Evolutionary conservation across 2,888 invertebrate genomes (phyloP).

Genomic region (Drosophila niveifrons): DNA sequence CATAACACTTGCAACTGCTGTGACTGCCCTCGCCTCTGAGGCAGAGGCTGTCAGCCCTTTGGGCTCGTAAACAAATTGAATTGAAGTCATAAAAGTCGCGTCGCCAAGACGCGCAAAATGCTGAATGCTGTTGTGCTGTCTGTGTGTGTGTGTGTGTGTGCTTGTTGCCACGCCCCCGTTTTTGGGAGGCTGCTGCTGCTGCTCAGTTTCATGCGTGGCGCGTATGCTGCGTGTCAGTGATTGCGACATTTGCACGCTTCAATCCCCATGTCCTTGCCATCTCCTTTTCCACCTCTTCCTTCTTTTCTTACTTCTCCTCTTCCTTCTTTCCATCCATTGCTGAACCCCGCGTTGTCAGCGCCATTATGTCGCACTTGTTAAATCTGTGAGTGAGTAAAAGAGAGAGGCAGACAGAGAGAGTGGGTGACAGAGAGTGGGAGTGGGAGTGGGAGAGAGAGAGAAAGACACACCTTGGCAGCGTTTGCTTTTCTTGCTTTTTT

Average conservation of each 20-base stretch:
- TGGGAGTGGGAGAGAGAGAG: neutral
- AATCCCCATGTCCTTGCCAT: neutral
- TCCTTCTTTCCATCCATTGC: neutral
- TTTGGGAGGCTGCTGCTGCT: slow-evolving; percentile 5
- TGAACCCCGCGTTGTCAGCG: slow-evolving; percentile 59
- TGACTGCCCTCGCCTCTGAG: neutral
- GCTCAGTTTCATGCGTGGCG: slow-evolving; percentile 31
- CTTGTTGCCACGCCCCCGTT: neutral
- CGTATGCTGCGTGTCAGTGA: slow-evolving; percentile 77
- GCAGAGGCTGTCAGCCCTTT: slow-evolving; percentile 36
- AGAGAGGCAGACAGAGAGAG: neutral
- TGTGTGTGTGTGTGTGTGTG: too few relatives aligned
- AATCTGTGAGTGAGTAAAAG: slow-evolving; percentile 50
- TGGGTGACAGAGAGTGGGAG: neutral
- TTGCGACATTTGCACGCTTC: slow-evolving; percentile 66
- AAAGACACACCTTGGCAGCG: slow-evolving; percentile 39
- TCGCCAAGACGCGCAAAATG: slow-evolving; percentile 60
- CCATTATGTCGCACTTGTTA: slow-evolving; percentile 81
- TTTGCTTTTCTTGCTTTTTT: slow-evolving; percentile 59
- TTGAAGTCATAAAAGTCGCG: slow-evolving; percentile 80
- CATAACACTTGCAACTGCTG: slow-evolving; percentile 1
- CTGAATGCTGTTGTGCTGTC: slow-evolving; percentile 38
- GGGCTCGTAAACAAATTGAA: slow-evolving; percentile 80
- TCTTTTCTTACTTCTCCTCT: too few relatives aligned
- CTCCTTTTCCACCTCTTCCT: neutral